These are phyloP conservation scores for Gobio occitaniae DNA, from an alignment of 2,797 vertebrate genomes.

Conservation along the genomic window DNA sequence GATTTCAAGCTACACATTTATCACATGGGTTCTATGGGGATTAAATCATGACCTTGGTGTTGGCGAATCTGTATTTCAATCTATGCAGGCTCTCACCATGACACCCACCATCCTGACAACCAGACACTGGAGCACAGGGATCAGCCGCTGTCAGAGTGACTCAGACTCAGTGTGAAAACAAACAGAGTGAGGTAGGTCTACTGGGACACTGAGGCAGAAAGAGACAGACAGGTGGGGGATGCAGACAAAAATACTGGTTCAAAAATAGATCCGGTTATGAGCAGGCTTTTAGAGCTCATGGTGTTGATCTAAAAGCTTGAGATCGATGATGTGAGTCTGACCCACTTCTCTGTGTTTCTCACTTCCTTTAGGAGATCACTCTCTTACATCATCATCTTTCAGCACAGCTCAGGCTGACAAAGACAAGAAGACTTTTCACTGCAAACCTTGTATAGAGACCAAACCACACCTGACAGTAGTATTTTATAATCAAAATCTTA, in stretches of 20 bases:
- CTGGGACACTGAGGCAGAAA: conserved; percentile 30
- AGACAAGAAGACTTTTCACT: background rate
- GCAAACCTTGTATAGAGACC: background rate
- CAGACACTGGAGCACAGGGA: conserved; percentile 38
- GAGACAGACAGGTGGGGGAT: conserved; percentile 44
- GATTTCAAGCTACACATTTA: background rate
- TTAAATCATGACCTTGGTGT: background rate
- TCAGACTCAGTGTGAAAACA: conserved; percentile 28
- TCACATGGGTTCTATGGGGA: background rate
- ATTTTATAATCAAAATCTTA: background rate
- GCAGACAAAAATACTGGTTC: conserved; percentile 16
- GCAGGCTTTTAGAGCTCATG: conserved; percentile 11
- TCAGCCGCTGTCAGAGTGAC: conserved; percentile 28
- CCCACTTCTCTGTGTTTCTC: conserved; percentile 42
- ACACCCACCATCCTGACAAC: conserved; percentile 13
- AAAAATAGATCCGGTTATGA: conserved; percentile 37
- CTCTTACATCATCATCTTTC: background rate
- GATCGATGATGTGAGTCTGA: conserved; percentile 43
- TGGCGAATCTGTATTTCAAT: background rate
- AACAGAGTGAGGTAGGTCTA: conserved; percentile 33
- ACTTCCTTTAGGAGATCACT: conserved; percentile 21
- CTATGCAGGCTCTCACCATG: conserved; percentile 13
- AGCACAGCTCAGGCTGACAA: background rate
- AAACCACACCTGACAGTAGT: background rate
- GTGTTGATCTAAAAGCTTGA: conserved; percentile 19